phyloP scores from a whole-genome alignment of 2,888 invertebrate species.

The Gastrophysa polygoni region DNA sequence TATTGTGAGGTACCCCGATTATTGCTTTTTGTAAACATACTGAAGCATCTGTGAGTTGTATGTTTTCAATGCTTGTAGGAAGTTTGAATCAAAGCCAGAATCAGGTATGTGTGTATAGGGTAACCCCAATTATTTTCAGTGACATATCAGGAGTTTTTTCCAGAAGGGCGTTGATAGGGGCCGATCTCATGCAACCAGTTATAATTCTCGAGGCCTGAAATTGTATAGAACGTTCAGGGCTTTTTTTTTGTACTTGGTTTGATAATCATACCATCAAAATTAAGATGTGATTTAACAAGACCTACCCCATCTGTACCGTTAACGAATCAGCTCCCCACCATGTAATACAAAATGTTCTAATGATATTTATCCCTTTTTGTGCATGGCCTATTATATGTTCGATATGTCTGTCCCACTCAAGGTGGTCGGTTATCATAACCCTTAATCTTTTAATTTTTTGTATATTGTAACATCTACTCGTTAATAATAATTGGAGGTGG shows the following conservation, averaged over 20 bases:
- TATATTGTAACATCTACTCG: neutral
- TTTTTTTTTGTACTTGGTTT: slow-evolving; percentile 5
- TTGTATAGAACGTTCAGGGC: neutral
- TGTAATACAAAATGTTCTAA: neutral
- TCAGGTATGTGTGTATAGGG: neutral
- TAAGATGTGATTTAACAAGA: slow-evolving; percentile 16
- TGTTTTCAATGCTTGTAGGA: neutral
- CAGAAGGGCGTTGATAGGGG: slow-evolving; percentile 4
- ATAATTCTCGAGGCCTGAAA: neutral
- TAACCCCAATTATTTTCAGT: neutral
- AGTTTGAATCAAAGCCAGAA: neutral
- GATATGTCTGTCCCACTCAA: slow-evolving; percentile 21
- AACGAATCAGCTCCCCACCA: neutral
- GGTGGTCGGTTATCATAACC: slow-evolving; percentile 1
- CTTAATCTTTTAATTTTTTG: slow-evolving; percentile 17
- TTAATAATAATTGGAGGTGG: neutral
- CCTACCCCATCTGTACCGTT: neutral
- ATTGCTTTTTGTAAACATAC: neutral
- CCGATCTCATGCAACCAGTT: slow-evolving; percentile 7
- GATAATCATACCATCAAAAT: slow-evolving; percentile 5
- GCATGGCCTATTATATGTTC: slow-evolving; percentile 1
- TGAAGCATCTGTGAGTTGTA: neutral
- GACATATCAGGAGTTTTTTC: neutral
- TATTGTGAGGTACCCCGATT: neutral
- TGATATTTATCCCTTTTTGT: slow-evolving; percentile 11